Base-by-base conservation (phyloP, 1,140 invertebrate species). In the Drosophila auraria region DNA sequence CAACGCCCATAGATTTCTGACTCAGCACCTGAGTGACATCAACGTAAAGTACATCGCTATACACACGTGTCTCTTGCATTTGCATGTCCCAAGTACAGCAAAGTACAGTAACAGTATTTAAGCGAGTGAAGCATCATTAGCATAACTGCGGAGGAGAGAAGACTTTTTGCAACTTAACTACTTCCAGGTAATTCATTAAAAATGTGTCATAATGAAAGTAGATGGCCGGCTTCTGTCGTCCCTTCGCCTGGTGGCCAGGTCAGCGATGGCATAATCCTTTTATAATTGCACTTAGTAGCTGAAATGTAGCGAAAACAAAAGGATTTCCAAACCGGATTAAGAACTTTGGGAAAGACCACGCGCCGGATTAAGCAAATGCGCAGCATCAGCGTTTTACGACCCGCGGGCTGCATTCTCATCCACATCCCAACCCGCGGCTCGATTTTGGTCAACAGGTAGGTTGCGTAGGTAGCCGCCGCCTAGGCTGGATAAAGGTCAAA, bases 141-240 rank as follows among this genome's bases (percentile, higher is more conserved):
- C 76, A 78, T 79, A 63, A 44, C 36, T 49, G 47, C 65, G 42
- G 45, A 40, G 25, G 51, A 61, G 56, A 60, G 49, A 49, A 70
- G 53, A 54, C 56, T 70, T 65, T 54, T 71, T 77, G 73, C 80
- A 65, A 77, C 66, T 65, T 72, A 72, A 70, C 72, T 73, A 84
- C 79, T 90, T 90, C 86, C 82, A 90, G 87, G 75, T 90, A 90
- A 86, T 90, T 90, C 86, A 90, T 91, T 86, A 80, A 68, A 87
- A 84, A 66, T 81, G 73, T 63, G 25, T 74, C 78, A 74, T 71
- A 84, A 75, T 72, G 70, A 75, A 79, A 72, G 38, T 56, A 69
- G 44, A 51, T 72, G 76, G 45, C 62, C 66, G 44, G 42, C 36
- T 58, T 54, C 38, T 23, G 51, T 17, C 33, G 53, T 45, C 53